phyloP scores from a whole-genome alignment of 1,140 invertebrate species.

The Drosophila busckii region DNA sequence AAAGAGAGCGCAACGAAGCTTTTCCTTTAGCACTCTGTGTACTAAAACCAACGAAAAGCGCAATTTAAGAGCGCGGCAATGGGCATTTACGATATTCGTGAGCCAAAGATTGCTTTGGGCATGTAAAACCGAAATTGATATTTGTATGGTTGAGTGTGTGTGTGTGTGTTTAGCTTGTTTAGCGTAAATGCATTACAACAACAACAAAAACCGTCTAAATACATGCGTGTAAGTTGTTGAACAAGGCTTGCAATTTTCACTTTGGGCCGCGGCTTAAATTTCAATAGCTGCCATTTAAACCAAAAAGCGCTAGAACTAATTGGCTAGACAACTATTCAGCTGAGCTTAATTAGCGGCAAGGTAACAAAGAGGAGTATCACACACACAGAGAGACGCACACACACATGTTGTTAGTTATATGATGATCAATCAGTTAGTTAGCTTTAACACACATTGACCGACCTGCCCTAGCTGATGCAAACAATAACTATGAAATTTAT shows the following conservation, averaged over 20 bases:
- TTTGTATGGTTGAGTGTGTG: constrained; percentile 49
- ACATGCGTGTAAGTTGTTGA: constrained; percentile 54
- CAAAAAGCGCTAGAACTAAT: constrained; percentile 50
- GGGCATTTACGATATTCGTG: constrained; percentile 47
- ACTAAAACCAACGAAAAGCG: constrained; percentile 49
- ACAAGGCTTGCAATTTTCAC: constrained; percentile 63
- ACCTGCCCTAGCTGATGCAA: too few species aligned
- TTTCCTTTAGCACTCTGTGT: too few species aligned
- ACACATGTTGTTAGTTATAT: constrained; percentile 17
- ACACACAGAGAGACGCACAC: too few species aligned
- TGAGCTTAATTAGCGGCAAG: constrained; percentile 48
- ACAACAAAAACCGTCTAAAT: constrained; percentile 18
- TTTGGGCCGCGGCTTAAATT: constrained; percentile 38
- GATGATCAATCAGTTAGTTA: constrained; percentile 45
- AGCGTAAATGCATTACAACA: constrained; percentile 46
- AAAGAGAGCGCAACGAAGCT: constrained; percentile 30
- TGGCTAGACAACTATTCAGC: constrained; percentile 48
- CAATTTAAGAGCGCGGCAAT: constrained; percentile 11
- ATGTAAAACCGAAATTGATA: constrained; percentile 68
- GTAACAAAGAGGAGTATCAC: constrained; percentile 51
- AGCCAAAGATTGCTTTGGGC: constrained; percentile 22
- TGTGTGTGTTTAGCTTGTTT: constrained; percentile 40
- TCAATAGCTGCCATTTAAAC: constrained; percentile 34
- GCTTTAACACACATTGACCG: too few species aligned
- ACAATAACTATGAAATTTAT: too few species aligned